These are phyloP conservation scores for Gavia stellata DNA, from an alignment of 2,113 vertebrate genomes.

Conservation along the genomic window DNA sequence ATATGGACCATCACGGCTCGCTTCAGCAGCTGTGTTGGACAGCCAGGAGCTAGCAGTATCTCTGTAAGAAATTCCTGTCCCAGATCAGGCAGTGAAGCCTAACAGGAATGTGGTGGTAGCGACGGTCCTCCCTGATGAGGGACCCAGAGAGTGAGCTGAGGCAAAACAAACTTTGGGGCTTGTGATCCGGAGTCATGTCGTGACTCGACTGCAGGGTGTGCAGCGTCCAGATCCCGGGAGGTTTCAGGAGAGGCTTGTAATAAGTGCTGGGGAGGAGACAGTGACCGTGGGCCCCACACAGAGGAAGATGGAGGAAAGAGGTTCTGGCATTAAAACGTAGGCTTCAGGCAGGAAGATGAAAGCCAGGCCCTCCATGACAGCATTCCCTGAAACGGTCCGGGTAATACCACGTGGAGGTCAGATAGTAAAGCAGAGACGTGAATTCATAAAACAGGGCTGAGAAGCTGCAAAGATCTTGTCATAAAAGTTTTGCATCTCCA, in stretches of 20 bases:
- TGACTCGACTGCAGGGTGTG: not conserved
- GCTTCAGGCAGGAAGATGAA: not conserved
- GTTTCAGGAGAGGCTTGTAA: not conserved
- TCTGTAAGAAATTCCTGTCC: too few relatives aligned
- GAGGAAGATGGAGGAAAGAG: not conserved
- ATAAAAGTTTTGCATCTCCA: not conserved
- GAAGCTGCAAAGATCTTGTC: not conserved
- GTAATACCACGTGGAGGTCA: not conserved
- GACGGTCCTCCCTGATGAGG: not conserved
- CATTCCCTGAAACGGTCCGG: rapidly evolving
- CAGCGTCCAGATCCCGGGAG: not conserved
- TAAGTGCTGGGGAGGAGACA: not conserved
- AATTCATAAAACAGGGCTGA: not conserved
- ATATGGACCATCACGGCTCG: not conserved
- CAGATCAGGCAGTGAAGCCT: too few relatives aligned
- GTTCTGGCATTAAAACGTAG: not conserved
- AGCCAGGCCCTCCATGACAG: not conserved
- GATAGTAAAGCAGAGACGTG: not conserved
- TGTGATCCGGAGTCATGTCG: too few relatives aligned
- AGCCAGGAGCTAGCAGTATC: not conserved
- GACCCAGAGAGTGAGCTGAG: not conserved
- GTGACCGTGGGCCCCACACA: not conserved
- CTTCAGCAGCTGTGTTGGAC: not conserved
- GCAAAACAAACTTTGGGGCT: not conserved
- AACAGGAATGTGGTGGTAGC: not conserved